Evolutionary conservation across 2,797 vertebrate genomes (phyloP), one percentile per base, ranked within the genome.

Genomic region (Helostoma temminkii): DNA sequence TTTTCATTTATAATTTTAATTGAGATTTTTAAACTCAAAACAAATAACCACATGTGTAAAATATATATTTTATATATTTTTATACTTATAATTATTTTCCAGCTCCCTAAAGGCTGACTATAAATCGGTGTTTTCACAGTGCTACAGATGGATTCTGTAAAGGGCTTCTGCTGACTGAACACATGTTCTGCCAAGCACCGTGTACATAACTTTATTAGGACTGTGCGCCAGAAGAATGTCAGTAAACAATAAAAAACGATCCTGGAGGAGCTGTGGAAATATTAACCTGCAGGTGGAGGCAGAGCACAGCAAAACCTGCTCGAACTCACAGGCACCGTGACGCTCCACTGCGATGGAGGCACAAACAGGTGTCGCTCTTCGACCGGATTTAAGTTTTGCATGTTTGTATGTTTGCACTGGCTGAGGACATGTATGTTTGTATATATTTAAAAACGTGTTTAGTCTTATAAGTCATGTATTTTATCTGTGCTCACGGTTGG

Each of bases 311-410:
- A 16, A 8, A 63, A 5, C 4, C 1, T 3, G 2, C 21, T 28
- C 2, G 22, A 4, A 25, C 7, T 0, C 19, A 3, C 1, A 0
- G 6, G 9, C 0, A 36, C 12, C 0, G 26, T 0, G 28, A 9
- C 0, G 15, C 30, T 3, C 22, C 7, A 2, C 12, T 0, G 8
- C 18, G n/a, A 32, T 19, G 21, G 14, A 14, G 9, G 3, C 4
- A 19, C 66, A 28, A 50, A 36, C 65, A 85, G 87, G 77, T 73
- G 87, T 53, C 85, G 71, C 72, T 74, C 47, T 78, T 39, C 59
- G 30, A 28, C 42, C 11, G 7, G 4, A 1, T 18, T 65, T 12
- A 8, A 9, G 19, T 25, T n/a, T 47, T 39, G 8, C 3, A 12
- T 10, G 34, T 15, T 14, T 7, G 19, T 10, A 4, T n/a, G 42